Evolutionary conservation across 2,888 invertebrate species (phyloP).

Genomic region (Melangyna quadrimaculata): DNA sequence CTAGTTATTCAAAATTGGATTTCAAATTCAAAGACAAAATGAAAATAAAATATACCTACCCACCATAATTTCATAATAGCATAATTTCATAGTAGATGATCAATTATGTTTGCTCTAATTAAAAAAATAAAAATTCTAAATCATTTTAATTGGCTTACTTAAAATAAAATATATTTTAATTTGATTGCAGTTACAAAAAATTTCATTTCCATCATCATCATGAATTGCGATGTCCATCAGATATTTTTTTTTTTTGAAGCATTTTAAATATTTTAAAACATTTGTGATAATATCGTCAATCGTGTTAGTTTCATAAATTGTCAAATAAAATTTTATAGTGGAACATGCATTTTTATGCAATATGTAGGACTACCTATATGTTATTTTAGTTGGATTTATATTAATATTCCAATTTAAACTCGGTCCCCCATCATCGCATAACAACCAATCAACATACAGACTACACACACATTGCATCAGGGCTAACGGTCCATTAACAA

Average conservation of each 20-base stretch:
- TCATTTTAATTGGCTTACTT: constrained; percentile 16
- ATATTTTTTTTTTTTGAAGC: background rate
- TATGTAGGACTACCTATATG: background rate
- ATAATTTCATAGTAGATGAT: background rate
- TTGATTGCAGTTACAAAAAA: background rate
- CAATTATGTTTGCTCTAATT: constrained; percentile 24
- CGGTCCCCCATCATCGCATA: background rate
- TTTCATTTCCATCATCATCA: background rate
- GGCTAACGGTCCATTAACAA: constrained; percentile 44
- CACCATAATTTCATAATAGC: background rate
- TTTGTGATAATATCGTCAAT: background rate
- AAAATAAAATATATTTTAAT: constrained; percentile 16
- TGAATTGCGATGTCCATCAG: background rate
- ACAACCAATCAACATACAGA: background rate
- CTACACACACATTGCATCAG: background rate
- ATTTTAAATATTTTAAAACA: constrained; percentile 8
- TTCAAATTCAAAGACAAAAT: background rate
- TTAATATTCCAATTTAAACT: background rate
- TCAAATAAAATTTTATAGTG: background rate
- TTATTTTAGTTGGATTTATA: background rate
- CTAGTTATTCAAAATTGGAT: background rate
- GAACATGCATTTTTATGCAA: constrained; percentile 17
- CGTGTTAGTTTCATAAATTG: background rate
- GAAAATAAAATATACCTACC: background rate
- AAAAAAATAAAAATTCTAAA: background rate